phyloP scores from a whole-genome alignment of 2,113 vertebrate species.

The Gobius niger region DNA sequence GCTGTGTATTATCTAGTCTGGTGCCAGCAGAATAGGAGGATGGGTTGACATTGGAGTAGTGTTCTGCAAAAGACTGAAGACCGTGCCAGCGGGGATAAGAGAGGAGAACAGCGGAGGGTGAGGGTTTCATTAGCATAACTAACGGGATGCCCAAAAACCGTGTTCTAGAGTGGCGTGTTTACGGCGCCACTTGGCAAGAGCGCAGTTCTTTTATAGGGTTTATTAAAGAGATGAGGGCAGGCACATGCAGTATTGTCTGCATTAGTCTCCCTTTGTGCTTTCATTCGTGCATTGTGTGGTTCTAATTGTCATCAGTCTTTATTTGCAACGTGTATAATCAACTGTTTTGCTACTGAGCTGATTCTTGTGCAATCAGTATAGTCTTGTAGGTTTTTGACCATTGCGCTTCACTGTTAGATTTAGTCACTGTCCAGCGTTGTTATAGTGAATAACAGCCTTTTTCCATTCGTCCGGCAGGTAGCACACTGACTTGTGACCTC shows the following conservation, averaged over 20 bases:
- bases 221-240: conserved; percentile 77
- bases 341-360: neutral
- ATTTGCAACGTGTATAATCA: neutral
- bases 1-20: conserved; percentile 72
- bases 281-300: conserved; percentile 45
- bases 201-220: conserved; percentile 86
- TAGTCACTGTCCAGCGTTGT: neutral
- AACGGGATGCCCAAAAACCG: conserved; percentile 87
- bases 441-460: neutral
- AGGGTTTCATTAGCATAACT: conserved; percentile 95
- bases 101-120: conserved; percentile 70
- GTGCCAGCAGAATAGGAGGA: conserved; percentile 75
- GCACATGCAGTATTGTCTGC: conserved; percentile 63
- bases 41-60: conserved; percentile 71
- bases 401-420: neutral
- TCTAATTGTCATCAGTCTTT: conserved; percentile 20
- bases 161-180: conserved; percentile 92
- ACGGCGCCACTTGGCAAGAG: conserved; percentile 84
- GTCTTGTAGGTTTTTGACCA: neutral
- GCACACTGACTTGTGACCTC: too few species aligned
- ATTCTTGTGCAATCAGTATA: neutral
- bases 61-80: conserved; percentile 69
- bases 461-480: neutral
- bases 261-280: conserved; percentile 45
- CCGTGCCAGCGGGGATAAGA: conserved; percentile 74